Base-by-base conservation (phyloP, 2,797 vertebrate species). In the Chiroxiphia lanceolata region DNA sequence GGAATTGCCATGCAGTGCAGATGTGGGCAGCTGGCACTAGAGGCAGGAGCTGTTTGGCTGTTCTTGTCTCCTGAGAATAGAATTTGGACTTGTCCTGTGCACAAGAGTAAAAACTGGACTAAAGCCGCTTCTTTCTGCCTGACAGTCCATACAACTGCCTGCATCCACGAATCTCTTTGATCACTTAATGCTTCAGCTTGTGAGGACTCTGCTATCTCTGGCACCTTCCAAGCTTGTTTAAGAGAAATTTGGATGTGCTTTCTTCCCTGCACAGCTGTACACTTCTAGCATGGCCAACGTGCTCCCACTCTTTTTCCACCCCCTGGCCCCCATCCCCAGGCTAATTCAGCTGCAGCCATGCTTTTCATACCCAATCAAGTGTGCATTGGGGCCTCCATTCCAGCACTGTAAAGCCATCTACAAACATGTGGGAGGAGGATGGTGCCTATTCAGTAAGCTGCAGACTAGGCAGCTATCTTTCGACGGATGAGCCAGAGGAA, bases 401-500 rank as follows among this genome's bases (percentile, higher is more conserved):
- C 76, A 64, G 78, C 0, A 0, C 86, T 79, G 82, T 87, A 90
- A 96, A 96, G 84, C 91, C 92, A 67, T 69, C 97, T 17, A 74
- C 90, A 95, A 54, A 90, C 90, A 93, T 91, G 95, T 85, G 92
- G 95, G 91, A 92, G 68, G 86, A 97, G 97, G 97, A 97, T 97
- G 98, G 97, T 95, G 96, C 92, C 96, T 97, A 96, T 97, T 97
- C 83, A 87, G 75, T 50, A 38, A 82, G 94, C 90, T 96, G 98
- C 68, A 92, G 97, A 98, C 98, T 48, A 95, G 97, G 96, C 87
- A 82, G 97, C 95, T 98, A 97, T 98, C 98, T 98, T 98, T 98
- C 97, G 63, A 96, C 98, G 98, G 98, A 98, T 98, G 98, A 98
- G 97, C 96, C 75, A 83, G 97, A 98, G 98, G 98, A 97, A 98